Conservation (phyloP, 2,797 vertebrate species). For the Coendou prehensilis region DNA sequence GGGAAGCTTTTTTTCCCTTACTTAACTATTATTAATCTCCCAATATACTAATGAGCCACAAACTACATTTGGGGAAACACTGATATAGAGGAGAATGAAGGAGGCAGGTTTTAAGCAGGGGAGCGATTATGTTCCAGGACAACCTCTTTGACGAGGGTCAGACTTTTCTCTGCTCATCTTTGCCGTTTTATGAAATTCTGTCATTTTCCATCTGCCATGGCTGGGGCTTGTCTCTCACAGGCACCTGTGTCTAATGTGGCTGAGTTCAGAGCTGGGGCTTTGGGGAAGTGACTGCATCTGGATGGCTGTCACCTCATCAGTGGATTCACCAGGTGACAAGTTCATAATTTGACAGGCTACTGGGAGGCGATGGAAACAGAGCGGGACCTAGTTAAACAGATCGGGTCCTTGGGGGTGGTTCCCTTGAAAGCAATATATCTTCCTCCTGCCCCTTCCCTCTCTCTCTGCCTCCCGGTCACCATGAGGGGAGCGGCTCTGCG, state of each 20-base stretch:
- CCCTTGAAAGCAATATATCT: not conserved
- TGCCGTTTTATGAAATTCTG: conserved; percentile 40
- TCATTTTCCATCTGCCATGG: not conserved
- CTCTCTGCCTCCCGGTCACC: not conserved
- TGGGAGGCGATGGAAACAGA: not conserved
- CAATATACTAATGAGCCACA: not conserved
- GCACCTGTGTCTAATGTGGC: not conserved
- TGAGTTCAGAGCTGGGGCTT: not conserved
- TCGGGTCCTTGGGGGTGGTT: not conserved
- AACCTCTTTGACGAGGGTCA: not conserved
- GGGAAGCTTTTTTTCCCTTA: not conserved
- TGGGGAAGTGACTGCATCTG: not conserved
- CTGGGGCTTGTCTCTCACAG: not conserved
- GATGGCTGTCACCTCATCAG: not conserved
- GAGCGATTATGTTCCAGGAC: not conserved
- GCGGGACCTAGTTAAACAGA: not conserved
- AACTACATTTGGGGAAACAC: not conserved
- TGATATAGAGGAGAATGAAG: not conserved
- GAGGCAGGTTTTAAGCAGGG: not conserved
- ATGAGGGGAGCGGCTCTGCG: not conserved
- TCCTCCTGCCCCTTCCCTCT: not conserved
- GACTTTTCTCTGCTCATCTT: not conserved
- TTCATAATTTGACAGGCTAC: not conserved
- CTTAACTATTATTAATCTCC: not conserved
- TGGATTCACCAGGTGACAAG: not conserved